These are phyloP conservation scores for Goniozus legneri DNA, from an alignment of 1,140 invertebrate species.

Conservation along the genomic window DNA sequence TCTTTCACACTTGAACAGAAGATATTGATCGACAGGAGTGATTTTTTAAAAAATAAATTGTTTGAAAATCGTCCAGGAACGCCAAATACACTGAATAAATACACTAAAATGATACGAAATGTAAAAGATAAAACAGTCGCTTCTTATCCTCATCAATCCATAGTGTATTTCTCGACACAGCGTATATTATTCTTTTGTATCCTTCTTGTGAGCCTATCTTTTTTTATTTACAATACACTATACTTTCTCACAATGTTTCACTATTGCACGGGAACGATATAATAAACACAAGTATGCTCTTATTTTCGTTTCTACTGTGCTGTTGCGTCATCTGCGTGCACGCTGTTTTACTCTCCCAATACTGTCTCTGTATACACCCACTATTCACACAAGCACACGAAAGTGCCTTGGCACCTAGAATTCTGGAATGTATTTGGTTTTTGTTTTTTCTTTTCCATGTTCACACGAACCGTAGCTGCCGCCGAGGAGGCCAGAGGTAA, in stretches of 20 bases:
- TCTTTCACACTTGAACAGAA: no score
- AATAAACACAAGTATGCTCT: no score
- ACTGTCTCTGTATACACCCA: background rate
- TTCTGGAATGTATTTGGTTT: constrained; percentile 49
- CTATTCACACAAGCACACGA: background rate
- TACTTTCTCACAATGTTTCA: constrained; percentile 13
- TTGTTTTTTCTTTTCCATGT: constrained; percentile 57
- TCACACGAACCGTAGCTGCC: constrained; percentile 66
- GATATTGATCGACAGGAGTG: no score
- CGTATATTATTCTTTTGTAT: constrained; percentile 13
- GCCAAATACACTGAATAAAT: no score
- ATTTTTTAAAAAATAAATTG: no score
- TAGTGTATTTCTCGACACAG: constrained; percentile 11
- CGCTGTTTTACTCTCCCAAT: constrained; percentile 11
- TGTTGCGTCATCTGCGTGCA: constrained; percentile 22
- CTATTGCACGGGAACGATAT: constrained; percentile 23
- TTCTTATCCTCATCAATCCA: constrained; percentile 11
- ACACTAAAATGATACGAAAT: no score
- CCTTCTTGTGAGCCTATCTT: constrained; percentile 1
- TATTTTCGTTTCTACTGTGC: constrained; percentile 20
- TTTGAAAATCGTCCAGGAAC: no score
- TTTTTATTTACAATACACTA: constrained; percentile 10
- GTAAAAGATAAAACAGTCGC: no score
- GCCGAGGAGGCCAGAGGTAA: constrained; percentile 81
- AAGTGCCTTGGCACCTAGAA: constrained; percentile 26